A percentile compares a stretch with the other conserved stretches of the same genome.
Conservation (phyloP, 2,797 vertebrate genomes). For the Smutsia temminckii region DNA sequence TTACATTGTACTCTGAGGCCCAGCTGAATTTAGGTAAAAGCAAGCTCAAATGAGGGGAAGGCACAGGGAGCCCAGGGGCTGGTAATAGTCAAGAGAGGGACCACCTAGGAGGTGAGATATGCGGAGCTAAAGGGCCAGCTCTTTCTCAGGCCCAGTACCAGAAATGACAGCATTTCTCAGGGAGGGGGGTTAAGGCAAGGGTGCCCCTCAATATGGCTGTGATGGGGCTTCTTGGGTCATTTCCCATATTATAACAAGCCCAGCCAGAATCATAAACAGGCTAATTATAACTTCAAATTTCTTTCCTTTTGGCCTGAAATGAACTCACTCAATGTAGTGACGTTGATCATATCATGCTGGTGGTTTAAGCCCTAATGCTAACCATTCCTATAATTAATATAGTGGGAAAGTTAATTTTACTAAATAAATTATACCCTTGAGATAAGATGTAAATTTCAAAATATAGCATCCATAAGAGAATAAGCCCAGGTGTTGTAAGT, state of each 20-base stretch:
- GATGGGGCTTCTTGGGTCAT: background rate
- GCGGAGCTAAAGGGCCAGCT: too few species aligned
- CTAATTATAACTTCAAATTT: background rate
- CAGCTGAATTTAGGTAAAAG: constrained; percentile 50
- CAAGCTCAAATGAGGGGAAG: background rate
- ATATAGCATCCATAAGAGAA: background rate
- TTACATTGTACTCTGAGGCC: background rate
- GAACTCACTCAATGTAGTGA: background rate
- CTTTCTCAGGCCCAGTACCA: background rate
- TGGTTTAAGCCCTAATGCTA: background rate
- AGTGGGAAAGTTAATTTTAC: constrained; percentile 28
- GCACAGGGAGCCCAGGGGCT: background rate
- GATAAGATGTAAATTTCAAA: constrained; percentile 24
- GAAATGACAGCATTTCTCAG: background rate
- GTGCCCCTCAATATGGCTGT: background rate
- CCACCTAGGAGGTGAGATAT: background rate
- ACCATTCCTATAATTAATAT: background rate
- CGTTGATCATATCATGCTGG: background rate
- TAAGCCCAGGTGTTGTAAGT: background rate
- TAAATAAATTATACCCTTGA: background rate
- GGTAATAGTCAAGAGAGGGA: background rate
- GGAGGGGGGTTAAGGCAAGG: background rate
- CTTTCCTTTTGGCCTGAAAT: constrained; percentile 34
- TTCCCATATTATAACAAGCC: background rate
- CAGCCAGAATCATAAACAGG: background rate